A percentile compares a stretch with the other conserved stretches of the same genome.
Conservation (phyloP, 2,113 vertebrate genomes). For the Leptobrachium leishanense region DNA sequence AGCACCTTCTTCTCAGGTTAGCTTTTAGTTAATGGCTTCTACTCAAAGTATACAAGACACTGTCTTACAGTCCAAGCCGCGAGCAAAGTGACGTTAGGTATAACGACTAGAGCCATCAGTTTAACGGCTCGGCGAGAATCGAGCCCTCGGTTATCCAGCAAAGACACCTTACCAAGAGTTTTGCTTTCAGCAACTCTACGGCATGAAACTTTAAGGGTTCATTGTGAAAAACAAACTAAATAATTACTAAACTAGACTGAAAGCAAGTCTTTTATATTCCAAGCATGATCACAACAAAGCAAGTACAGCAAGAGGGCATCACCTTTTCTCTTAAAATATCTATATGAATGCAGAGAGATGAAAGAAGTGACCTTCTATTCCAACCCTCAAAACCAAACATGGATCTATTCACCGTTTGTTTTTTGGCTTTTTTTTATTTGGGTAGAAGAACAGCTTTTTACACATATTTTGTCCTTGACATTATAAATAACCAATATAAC, state of each 20-base stretch:
- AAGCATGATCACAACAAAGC: background rate
- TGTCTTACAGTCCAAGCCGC: too few relatives aligned
- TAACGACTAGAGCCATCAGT: too few relatives aligned
- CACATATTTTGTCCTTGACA: background rate
- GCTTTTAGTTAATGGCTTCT: too few relatives aligned
- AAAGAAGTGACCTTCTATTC: background rate
- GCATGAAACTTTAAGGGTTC: too few relatives aligned
- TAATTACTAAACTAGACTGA: background rate
- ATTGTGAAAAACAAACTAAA: background rate
- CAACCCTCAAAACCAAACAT: background rate
- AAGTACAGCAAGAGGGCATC: background rate
- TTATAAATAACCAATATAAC: slow-evolving; percentile 1
- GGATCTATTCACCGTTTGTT: background rate
- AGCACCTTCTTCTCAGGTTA: too few relatives aligned
- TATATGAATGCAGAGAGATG: background rate
- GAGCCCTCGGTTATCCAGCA: too few relatives aligned
- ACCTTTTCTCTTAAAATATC: background rate
- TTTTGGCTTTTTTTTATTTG: background rate
- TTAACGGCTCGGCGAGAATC: too few relatives aligned
- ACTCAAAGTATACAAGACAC: too few relatives aligned
- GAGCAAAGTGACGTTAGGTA: too few relatives aligned
- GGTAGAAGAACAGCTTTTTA: background rate
- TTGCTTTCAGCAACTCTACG: too few relatives aligned
- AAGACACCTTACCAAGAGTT: too few relatives aligned
- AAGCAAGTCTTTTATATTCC: background rate